Conservation (phyloP, 2,113 vertebrate genomes). For the Edolisoma coerulescens region DNA sequence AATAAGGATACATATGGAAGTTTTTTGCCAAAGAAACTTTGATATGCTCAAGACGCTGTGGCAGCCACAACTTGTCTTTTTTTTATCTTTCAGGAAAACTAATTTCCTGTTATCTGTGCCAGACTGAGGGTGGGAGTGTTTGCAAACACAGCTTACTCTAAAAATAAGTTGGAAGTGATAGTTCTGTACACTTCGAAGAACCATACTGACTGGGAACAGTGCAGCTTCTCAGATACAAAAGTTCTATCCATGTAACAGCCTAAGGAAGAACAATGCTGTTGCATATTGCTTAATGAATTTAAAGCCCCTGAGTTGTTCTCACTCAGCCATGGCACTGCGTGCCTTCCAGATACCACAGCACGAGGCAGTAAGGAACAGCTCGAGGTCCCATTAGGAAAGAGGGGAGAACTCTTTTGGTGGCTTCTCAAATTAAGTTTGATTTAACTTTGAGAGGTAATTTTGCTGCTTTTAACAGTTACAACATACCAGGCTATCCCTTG, state of each 20-base stretch:
- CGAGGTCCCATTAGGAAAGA: neutral
- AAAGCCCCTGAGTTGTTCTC: neutral
- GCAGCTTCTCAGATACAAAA: neutral
- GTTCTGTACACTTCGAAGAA: neutral
- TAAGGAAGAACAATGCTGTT: neutral
- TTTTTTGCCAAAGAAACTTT: neutral
- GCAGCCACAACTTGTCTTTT: neutral
- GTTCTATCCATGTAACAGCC: neutral
- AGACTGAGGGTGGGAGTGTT: neutral
- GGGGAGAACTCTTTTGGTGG: rapidly evolving
- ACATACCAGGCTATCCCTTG: neutral
- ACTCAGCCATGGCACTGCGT: neutral
- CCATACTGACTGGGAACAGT: neutral
- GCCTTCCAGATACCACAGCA: neutral
- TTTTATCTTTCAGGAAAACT: neutral
- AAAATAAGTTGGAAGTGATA: constrained; percentile 12
- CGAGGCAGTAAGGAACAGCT: neutral
- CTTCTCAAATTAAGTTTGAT: neutral
- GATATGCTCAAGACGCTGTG: neutral
- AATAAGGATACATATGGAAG: neutral
- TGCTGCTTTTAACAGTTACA: neutral
- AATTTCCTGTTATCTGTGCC: constrained; percentile 19
- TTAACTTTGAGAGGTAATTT: neutral
- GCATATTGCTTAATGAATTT: neutral
- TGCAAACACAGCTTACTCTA: constrained; percentile 34